phyloP scores from a whole-genome alignment of 2,113 vertebrate species.

The Petrocephalus microphthalmus region DNA sequence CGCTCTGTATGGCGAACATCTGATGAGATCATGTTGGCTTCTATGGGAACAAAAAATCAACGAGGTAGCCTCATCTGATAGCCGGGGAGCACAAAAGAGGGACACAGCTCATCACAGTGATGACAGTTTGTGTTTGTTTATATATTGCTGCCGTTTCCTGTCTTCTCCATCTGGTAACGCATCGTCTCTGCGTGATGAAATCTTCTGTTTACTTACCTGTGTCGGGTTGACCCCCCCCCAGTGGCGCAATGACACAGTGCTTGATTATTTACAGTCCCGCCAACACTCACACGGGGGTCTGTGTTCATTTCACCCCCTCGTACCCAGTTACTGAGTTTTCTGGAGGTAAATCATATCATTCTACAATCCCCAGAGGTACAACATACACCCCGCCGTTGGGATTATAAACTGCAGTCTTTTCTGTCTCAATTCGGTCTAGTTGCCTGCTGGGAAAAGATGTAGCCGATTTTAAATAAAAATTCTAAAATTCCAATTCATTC shows the following conservation, averaged over 20 bases:
- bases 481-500: not conserved
- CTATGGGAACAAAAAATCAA: not conserved
- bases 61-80: not conserved
- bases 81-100: not conserved
- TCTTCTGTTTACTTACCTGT: slow-evolving; percentile 5
- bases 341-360: not conserved
- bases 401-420: not conserved
- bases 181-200: not conserved
- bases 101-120: not conserved
- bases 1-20: not conserved
- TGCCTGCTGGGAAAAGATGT: not conserved
- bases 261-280: not conserved
- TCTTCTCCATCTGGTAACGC: not conserved
- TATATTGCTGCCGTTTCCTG: not conserved
- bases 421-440: not conserved
- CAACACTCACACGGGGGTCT: not conserved
- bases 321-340: not conserved
- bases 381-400: not conserved
- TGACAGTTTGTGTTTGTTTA: not conserved
- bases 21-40: not conserved
- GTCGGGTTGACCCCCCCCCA: not conserved
- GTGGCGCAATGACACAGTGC: not conserved
- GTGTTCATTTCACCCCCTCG: not conserved
- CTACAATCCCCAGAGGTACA: not conserved
- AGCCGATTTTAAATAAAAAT: not conserved